Conservation (phyloP, 2,888 invertebrate genomes). For the Tipula confusa region DNA sequence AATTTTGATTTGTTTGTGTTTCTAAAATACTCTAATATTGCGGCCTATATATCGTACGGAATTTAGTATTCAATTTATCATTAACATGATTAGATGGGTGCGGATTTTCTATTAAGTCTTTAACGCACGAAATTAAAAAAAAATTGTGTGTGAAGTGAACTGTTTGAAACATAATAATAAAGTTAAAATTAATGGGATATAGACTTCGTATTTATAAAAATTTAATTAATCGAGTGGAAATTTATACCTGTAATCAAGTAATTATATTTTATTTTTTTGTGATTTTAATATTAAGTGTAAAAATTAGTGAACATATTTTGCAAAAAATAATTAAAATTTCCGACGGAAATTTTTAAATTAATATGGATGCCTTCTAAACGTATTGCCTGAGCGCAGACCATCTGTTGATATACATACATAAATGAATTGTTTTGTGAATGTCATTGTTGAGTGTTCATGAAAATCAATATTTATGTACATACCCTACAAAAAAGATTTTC, state of each 20-base stretch:
- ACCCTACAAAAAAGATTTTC: no score
- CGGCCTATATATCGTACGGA: no score
- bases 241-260: neutral
- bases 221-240: neutral
- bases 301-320: neutral
- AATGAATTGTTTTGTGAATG: neutral
- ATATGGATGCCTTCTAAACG: neutral
- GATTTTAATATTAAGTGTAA: neutral
- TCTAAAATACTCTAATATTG: neutral
- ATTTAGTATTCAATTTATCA: neutral
- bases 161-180: neutral
- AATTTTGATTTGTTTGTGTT: neutral
- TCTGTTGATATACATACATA: neutral
- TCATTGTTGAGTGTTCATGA: neutral
- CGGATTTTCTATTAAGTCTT: neutral
- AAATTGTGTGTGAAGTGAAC: neutral
- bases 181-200: neutral
- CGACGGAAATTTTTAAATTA: neutral
- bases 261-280: neutral
- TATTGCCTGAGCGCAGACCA: neutral
- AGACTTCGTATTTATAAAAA: neutral
- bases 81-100: neutral
- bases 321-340: neutral
- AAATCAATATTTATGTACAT: neutral
- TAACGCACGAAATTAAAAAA: neutral